Base-by-base conservation (phyloP, 2,113 vertebrate genomes). In the Chroicocephalus ridibundus region DNA sequence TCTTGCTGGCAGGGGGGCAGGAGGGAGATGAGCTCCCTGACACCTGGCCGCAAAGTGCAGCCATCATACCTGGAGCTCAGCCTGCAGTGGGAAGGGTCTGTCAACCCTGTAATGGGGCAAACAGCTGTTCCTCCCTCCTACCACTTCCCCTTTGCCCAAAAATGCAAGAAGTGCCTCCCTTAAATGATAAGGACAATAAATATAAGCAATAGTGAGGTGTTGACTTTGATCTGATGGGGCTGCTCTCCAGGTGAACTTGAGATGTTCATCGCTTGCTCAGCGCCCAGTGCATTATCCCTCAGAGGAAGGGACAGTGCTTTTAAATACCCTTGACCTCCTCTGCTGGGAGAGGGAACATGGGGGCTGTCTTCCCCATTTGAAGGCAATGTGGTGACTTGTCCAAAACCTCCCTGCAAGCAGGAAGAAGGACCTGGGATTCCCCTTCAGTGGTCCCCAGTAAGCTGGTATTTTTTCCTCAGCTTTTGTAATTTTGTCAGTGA, bases 211-310 rank as follows among this genome's bases (percentile, higher is more conserved):
- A 36, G 60, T 2, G 47, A 81, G 64, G 11, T 66, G 60, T 12
- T 57, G 65, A 8, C 51, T 61, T 51, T 24, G 46, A 15, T 64
- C 62, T 51, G 82, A 31, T 54, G 8, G 47, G 36, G 42, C 44
- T 55, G 74, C n/a, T 81, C 44, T 55, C 29, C 25, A 15, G 32
- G 15, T 16, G 26, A 52, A 40, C 55, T 51, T 0, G 0, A 85
- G 61, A 16, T 27, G 83, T 52, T 88, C 10, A 5, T 51, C 2
- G 15, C 24, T 70, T 32, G 40, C 55, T 52, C 61, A 1, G 36
- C 1, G 3, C 65, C 62, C 0, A 0, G 34, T 1, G 1, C 51
- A 25, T 51, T 21, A 34, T 26, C 61, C 0, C 0, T n/a, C 22
- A 29, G 77, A 36, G 47, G 42, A 24, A 36, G 47, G 68, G 21